Conservation (phyloP, 2,888 invertebrate species). For the Rapana venosa region DNA sequence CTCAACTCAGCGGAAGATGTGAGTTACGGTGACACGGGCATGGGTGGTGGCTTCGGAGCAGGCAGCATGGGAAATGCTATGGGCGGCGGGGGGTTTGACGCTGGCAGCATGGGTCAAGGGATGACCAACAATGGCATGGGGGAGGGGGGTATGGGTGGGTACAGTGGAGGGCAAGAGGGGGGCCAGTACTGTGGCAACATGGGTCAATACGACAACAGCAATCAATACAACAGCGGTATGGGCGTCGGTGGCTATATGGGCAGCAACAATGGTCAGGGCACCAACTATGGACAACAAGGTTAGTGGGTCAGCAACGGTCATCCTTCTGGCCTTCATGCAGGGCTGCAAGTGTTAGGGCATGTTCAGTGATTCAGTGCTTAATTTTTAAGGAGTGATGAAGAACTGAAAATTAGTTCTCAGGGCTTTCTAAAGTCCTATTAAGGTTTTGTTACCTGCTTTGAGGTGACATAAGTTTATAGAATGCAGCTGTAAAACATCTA, state of each 20-base stretch:
- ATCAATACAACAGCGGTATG: background rate
- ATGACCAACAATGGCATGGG: background rate
- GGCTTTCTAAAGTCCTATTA: no score
- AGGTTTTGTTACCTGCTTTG: background rate
- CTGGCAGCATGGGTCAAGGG: constrained; percentile 31
- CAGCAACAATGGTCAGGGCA: background rate
- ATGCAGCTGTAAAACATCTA: no score
- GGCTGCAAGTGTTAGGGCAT: no score
- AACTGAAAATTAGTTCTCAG: no score
- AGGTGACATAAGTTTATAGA: no score
- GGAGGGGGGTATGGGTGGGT: background rate
- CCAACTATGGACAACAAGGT: constrained; percentile 11
- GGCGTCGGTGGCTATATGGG: background rate
- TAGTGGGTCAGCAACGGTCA: background rate
- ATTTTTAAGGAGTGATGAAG: no score
- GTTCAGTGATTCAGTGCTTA: no score
- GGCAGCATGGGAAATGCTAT: constrained; percentile 26
- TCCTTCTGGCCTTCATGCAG: no score
- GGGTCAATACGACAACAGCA: background rate
- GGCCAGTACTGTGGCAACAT: background rate
- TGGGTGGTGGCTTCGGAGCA: constrained; percentile 53
- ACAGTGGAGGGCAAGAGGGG: constrained; percentile 28
- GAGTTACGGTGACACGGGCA: background rate
- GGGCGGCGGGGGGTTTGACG: constrained; percentile 44
- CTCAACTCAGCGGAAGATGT: constrained; percentile 81